Conservation (phyloP, 2,888 invertebrate genomes). For the Mythimna albipuncta region DNA sequence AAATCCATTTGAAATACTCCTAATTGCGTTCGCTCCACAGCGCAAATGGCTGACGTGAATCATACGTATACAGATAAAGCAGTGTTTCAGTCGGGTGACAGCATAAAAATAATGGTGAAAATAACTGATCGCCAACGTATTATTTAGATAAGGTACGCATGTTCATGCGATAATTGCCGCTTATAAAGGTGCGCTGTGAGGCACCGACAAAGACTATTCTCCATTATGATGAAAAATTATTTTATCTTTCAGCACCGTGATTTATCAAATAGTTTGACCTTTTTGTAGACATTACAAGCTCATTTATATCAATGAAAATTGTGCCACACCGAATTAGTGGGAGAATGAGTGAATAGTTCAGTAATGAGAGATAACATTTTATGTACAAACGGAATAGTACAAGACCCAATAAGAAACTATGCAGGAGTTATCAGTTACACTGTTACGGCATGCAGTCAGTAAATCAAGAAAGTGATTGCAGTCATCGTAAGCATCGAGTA, state of each 20-base stretch:
- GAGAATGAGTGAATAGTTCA: constrained; percentile 14
- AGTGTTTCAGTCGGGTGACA: constrained; percentile 71
- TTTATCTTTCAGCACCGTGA: constrained; percentile 48
- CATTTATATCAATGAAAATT: constrained; percentile 47
- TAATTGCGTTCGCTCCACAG: constrained; percentile 53
- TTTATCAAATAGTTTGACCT: constrained; percentile 43
- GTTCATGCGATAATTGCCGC: constrained; percentile 76
- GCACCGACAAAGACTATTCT: constrained; percentile 63
- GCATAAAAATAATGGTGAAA: constrained; percentile 77
- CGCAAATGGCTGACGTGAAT: constrained; percentile 65
- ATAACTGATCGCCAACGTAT: constrained; percentile 75
- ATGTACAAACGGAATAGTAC: constrained; percentile 35
- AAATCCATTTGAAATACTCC: constrained; percentile 55
- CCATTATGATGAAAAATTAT: constrained; percentile 64
- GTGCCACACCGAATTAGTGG: constrained; percentile 10
- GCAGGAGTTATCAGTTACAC: constrained; percentile 46
- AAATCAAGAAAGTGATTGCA: constrained; percentile 59
- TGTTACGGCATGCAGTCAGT: constrained; percentile 51
- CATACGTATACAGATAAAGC: constrained; percentile 65
- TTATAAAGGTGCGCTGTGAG: constrained; percentile 69
- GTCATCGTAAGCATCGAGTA: constrained; percentile 56
- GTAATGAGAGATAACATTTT: constrained; percentile 6
- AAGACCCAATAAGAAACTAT: constrained; percentile 27
- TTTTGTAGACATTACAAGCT: constrained; percentile 37
- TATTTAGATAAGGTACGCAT: constrained; percentile 78